Percentiles rank a stretch among this genome's conserved stretches.
Evolutionary conservation across 2,113 vertebrate species (phyloP).

Genomic region (Phainopepla nitens): DNA sequence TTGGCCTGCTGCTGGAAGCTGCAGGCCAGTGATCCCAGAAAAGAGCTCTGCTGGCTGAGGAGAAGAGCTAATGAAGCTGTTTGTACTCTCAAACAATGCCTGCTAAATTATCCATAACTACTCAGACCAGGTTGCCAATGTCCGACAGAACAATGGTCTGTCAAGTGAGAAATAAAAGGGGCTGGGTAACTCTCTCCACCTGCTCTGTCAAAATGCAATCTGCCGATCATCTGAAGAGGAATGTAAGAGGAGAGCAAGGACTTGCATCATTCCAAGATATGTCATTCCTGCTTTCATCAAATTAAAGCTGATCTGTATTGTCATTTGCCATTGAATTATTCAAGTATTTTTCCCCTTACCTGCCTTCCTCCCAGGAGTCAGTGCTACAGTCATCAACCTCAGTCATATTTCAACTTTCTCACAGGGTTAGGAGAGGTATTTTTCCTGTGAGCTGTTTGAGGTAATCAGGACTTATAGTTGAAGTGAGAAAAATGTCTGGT

Average conservation of each 20-base stretch:
- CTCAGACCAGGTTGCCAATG: neutral
- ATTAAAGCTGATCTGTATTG: slow-evolving; percentile 65
- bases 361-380: slow-evolving; percentile 21
- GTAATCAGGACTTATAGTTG: neutral
- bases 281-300: slow-evolving; percentile 62
- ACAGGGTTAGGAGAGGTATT: neutral
- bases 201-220: neutral
- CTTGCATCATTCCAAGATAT: slow-evolving; percentile 24
- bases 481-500: slow-evolving; percentile 13
- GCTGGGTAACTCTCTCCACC: neutral
- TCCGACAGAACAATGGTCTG: neutral
- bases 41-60: neutral
- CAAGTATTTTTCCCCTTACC: neutral
- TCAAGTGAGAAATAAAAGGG: neutral
- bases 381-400: slow-evolving; percentile 12
- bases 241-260: neutral
- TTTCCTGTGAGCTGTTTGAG: neutral
- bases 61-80: neutral
- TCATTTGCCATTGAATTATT: slow-evolving; percentile 61
- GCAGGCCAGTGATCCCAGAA: neutral
- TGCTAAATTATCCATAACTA: neutral
- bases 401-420: neutral
- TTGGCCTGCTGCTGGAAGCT: neutral
- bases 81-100: neutral
- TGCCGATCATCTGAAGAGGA: neutral